Evolutionary conservation across 2,888 invertebrate species (phyloP), one percentile per base, ranked within the genome.

Genomic region (Entomobrya proxima): DNA sequence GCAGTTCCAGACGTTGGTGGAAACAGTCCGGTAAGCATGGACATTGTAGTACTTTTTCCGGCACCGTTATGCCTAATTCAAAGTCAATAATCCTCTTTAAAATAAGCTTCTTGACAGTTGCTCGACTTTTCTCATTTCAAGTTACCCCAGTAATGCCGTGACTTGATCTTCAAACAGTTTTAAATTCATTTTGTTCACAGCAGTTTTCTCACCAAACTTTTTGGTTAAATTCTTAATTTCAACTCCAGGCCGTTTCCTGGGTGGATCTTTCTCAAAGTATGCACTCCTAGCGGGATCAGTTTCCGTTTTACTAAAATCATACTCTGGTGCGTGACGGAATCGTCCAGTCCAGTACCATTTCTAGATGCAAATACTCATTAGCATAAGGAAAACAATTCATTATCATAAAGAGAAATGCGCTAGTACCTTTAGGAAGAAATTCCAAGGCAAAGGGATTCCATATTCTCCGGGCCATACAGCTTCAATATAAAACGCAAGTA

Each of bases 391-490:
- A 55, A 37, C 27, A 35, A 72, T 32, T 9, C 1, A 35, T 37
- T 9, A 64, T 6, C n/a, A 2, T 1, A 7, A 13, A 11, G 18
- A 44, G 35, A 21, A 44, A 37, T 27, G 27, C 27, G 7, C 44
- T 40, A 13, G 30, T 13, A 92, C 91, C 40, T 93, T 94, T 58
- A 96, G 93, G 0, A 94, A 94, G 91, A 97, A 98, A 91, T 97
- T 94, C 94, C 96, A 97, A 37, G 94, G 95, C 88, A 94, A 94
- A 0, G 96, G 95, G 0, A 97, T 94, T 3, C 97, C 97, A 91
- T 94, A 96, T n/a, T 96, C 95, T 9, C 97, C 97, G 0, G 98
- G 98, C 86, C 95, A 93, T 7, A 98, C 94, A 89, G 96, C 96
- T 92, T 98, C 97, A 32, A 97, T 92, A 91, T 98, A 98, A 89